A percentile compares a stretch with the other conserved stretches of the same genome.
These are phyloP conservation scores for Steinernema hermaphroditum DNA, from an alignment of 2,888 invertebrate species.

Conservation along the genomic window DNA sequence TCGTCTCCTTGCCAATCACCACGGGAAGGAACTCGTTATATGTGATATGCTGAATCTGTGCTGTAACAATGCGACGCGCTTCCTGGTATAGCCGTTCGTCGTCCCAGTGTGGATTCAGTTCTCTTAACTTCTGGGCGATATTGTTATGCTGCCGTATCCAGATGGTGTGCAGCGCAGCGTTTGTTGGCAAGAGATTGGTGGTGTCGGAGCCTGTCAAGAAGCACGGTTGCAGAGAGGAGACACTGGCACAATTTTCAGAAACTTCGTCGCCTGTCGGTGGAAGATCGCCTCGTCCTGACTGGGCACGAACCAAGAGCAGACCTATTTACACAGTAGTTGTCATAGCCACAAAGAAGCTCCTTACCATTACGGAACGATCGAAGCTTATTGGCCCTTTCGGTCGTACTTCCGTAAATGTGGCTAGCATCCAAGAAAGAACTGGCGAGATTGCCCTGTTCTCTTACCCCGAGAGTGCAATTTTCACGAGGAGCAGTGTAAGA, in stretches of 20 bases:
- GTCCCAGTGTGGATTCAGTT: conserved; percentile 63
- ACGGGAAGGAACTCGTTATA: conserved; percentile 67
- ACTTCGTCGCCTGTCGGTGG: conserved; percentile 38
- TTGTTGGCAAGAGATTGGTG: conserved; percentile 48
- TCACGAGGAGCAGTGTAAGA: conserved; percentile 57
- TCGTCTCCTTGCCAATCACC: conserved; percentile 57
- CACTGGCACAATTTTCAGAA: conserved; percentile 40
- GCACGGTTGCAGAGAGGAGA: conserved; percentile 49
- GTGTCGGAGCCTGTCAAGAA: conserved; percentile 40
- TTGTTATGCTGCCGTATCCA: conserved; percentile 64
- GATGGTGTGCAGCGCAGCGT: conserved; percentile 54
- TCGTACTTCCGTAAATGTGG: conserved; percentile 85
- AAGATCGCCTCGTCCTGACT: conserved; percentile 42
- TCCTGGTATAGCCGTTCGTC: conserved; percentile 67
- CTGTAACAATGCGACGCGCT: conserved; percentile 68
- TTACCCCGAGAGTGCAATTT: conserved; percentile 64
- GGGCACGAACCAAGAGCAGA: conserved; percentile 47
- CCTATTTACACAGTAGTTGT: conserved; percentile 39
- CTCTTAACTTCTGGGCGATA: conserved; percentile 12
- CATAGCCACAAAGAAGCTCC: conserved; percentile 3
- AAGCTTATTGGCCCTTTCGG: conserved; percentile 78
- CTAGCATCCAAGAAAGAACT: conserved; percentile 80
- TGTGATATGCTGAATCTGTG: conserved; percentile 72
- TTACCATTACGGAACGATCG: conserved; percentile 77
- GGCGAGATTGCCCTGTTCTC: conserved; percentile 91